Base-by-base conservation (phyloP, 2,888 invertebrate genomes). In the Drosophila testacea region DNA sequence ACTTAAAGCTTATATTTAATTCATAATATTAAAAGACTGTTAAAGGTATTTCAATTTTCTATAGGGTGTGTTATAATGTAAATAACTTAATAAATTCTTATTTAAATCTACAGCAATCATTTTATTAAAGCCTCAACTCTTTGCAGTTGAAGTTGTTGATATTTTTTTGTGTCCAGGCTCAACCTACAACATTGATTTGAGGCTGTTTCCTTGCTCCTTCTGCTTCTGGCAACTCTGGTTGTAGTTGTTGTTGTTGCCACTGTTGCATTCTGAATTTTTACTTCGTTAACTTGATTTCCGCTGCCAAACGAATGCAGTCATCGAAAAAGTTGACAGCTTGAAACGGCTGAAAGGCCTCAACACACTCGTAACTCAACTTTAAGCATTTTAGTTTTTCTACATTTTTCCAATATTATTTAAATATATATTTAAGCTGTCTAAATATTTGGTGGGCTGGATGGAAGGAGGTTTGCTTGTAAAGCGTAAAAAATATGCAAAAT, bases 261-360 rank as follows among this genome's bases (percentile, higher is more conserved):
- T 73, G 71, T 79, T 80, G 81, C 73, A 78, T 78, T 78, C 83
- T 77, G 71, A 75, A 83, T 85, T 81, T 81, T 83, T 85, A 83
- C 83, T 83, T 87, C 81, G 80, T 87, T 87, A 87, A 83, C 75
- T 81, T 83, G 79, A 81, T 88, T 83, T 86, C 81, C 83, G 84
- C 60, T 79, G 77, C 70, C 71, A 82, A 82, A 80, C 78, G 81
- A 83, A 83, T 83, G 77, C 79, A 81, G 67, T 48, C 62, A 76
- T 73, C 56, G 73, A 73, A 70, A 76, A 77, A 76, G 74, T 72
- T 81, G 83, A 83, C 77, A 79, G 79, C 77, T 79, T 73, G 66
- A 79, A 83, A 67, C 60, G 67, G 41, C 47, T 61, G 50, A 57
- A 68, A 64, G 48, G 62, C 56, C 70, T 69, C 48, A 60, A 55